phyloP scores from a whole-genome alignment of 2,797 vertebrate species.

The Gymnothorax javanicus region DNA sequence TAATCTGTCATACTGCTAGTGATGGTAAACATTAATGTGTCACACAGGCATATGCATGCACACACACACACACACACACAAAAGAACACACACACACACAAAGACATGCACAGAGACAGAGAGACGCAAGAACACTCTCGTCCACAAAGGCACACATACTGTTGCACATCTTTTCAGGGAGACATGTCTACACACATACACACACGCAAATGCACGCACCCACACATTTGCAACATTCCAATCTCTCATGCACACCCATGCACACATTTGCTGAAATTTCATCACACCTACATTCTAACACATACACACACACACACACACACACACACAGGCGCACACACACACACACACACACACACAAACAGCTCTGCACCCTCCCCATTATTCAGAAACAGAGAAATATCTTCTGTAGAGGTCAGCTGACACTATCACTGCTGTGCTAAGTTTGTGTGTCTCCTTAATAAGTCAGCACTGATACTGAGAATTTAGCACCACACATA shows the following conservation, averaged over 20 bases:
- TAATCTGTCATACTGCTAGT: background rate
- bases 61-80: background rate
- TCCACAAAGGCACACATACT: no score
- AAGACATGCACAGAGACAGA: no score
- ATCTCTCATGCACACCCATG: background rate
- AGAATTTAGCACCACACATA: background rate
- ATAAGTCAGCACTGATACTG: background rate
- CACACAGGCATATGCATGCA: background rate
- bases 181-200: background rate
- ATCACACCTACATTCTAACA: background rate
- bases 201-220: conserved; percentile 25
- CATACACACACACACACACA: background rate
- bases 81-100: conserved; percentile 36
- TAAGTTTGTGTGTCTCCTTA: background rate
- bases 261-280: background rate
- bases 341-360: conserved; percentile 25
- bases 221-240: conserved; percentile 28
- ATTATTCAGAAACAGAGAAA: background rate
- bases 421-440: background rate
- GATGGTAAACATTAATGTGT: no score
- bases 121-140: no score
- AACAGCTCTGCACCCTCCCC: conserved; percentile 4
- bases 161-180: no score
- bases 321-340: background rate
- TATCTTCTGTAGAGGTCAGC: background rate